A percentile compares a stretch with the other conserved stretches of the same genome.
phyloP scores from a whole-genome alignment of 2,888 invertebrate genomes.

The Meghimatium bilineatum region DNA sequence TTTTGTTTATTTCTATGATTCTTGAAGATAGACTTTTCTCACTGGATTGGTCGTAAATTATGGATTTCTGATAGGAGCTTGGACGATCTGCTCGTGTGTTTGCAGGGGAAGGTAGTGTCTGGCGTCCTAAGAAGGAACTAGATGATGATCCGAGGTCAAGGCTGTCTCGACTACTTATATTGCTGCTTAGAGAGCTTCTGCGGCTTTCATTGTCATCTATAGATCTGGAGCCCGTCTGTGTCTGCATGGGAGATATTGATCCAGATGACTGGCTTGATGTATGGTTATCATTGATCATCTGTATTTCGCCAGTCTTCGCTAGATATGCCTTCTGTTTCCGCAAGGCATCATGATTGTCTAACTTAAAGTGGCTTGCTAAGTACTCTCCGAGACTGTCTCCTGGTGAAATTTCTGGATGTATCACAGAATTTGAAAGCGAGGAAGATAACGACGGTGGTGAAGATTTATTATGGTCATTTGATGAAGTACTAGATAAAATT shows the following conservation, averaged over 20 bases:
- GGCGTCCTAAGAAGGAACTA: neutral
- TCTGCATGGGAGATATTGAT: conserved; percentile 14
- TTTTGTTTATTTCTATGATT: neutral
- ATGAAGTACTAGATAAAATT: neutral
- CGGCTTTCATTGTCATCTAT: conserved; percentile 6
- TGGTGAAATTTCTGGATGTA: neutral
- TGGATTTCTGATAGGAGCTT: conserved; percentile 1
- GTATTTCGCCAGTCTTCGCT: neutral
- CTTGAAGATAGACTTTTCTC: neutral
- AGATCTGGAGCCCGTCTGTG: neutral
- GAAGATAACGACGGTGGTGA: neutral
- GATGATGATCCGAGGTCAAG: neutral
- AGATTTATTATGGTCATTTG: neutral
- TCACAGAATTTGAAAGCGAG: neutral
- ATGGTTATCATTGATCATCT: neutral
- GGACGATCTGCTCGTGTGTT: conserved; percentile 30
- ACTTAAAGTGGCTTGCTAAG: neutral
- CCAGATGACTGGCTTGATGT: neutral
- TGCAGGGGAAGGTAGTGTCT: neutral
- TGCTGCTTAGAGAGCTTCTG: conserved; percentile 33
- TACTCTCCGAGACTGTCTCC: neutral
- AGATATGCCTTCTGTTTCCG: neutral
- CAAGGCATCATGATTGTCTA: neutral
- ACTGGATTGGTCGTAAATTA: neutral
- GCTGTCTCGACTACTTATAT: conserved; percentile 22